Evolutionary conservation across 2,888 invertebrate genomes (phyloP), one percentile per base, ranked within the genome.

Genomic region (Tolmerus cingulatus): DNA sequence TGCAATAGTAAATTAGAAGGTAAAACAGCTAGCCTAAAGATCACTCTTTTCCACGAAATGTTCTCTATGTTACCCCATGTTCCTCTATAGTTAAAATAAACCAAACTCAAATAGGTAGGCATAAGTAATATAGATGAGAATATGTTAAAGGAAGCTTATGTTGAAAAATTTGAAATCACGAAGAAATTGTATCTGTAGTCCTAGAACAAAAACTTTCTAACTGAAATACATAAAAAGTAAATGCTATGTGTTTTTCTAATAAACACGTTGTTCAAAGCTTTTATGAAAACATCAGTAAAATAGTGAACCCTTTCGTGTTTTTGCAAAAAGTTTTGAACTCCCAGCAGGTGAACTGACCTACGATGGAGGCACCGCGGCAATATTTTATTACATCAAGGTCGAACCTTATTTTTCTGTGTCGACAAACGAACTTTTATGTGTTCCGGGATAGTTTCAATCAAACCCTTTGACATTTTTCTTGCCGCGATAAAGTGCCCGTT

Each of bases 331-430:
- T 78, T 78, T 40, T 19, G 51, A 79, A 46, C 16, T 43, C 43
- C 5, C 7, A 46, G 40, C 27, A 81, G 46, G 30, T 81, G 81
- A 66, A 84, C 82, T 85, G 85, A 85, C 85, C 85, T 85, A 85
- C 30, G 85, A 19, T 66, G 74, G 23, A 16, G 19, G 37, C 8
- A 40, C 14, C 74, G 43, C 12, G 43, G 27, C 9, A n/a, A 74
- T 74, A 74, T 74, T 74, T 74, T 74, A 74, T 74, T 43, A 40
- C 19, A 16, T 85, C 85, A 85, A 85, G 85, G 85, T 85, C 85
- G 85, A 16, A 9, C 19, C n/a, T 27, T 43, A 37, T 85, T 85
- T 85, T 85, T 46, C 16, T 85, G 40, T 43, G 23, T 30, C 55
- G 86, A n/a, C 37, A 86, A 55, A 30, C 51, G 57, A 51, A 40